phyloP scores from a whole-genome alignment of 1,140 invertebrate genomes.

The Aphelinus atriplicis region DNA sequence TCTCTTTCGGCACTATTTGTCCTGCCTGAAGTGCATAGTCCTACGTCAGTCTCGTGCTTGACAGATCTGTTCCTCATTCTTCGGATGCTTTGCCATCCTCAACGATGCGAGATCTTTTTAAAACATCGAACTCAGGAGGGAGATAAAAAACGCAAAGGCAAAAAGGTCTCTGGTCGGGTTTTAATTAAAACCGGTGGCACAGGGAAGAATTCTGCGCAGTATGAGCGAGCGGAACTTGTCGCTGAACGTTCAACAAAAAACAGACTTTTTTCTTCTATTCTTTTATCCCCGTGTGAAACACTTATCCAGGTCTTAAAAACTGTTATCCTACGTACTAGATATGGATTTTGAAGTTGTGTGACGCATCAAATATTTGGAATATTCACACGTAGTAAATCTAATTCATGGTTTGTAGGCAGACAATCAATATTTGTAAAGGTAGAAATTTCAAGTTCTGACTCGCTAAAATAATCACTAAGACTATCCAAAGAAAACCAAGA shows the following conservation, averaged over 20 bases:
- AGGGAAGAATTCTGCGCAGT: not conserved
- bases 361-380: no score
- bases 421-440: no score
- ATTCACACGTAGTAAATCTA: no score
- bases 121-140: conserved; percentile 6
- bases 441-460: no score
- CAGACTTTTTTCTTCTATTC: not conserved
- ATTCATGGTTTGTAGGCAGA: no score
- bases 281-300: not conserved
- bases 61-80: no score
- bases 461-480: no score
- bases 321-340: no score
- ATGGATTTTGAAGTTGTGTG: no score
- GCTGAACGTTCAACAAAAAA: conserved; percentile 42
- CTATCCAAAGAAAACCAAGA: no score
- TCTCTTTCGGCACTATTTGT: not conserved
- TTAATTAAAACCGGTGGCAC: conserved; percentile 42
- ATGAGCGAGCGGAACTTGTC: conserved; percentile 29
- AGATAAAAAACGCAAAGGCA: conserved; percentile 2
- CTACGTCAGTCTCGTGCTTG: not conserved
- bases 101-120: conserved; percentile 20
- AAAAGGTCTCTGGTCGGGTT: conserved; percentile 20
- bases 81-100: not conserved
- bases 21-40: not conserved
- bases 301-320: no score